Evolutionary conservation across 2,797 vertebrate genomes (phyloP).

Genomic region (Masticophis lateralis): DNA sequence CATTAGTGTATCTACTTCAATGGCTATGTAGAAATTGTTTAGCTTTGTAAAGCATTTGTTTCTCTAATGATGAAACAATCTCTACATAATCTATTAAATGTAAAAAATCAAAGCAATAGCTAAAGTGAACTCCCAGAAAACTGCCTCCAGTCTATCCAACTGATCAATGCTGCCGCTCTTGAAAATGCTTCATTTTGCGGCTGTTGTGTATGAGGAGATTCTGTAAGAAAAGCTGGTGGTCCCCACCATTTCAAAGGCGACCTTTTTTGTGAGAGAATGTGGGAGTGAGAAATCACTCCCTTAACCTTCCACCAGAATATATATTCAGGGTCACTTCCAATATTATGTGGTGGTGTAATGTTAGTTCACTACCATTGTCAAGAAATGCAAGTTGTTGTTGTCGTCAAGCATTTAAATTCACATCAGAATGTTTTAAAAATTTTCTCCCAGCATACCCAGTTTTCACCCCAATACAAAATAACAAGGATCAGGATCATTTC

Average conservation of each 20-base stretch:
- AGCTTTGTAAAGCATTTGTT: slow-evolving; percentile 24
- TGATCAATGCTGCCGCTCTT: background rate
- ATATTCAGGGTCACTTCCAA: background rate
- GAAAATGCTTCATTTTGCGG: background rate
- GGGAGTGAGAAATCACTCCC: background rate
- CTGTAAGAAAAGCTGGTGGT: background rate
- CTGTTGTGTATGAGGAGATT: background rate
- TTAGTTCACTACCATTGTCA: background rate
- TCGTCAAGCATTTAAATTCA: background rate
- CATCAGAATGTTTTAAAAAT: background rate
- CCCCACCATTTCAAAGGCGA: background rate
- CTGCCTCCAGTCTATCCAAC: background rate
- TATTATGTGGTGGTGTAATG: background rate
- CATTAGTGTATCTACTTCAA: background rate
- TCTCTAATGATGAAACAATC: slow-evolving; percentile 27
- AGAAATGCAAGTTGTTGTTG: background rate
- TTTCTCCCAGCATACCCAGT: background rate
- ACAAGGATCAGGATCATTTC: background rate
- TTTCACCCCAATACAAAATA: background rate
- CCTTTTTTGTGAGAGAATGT: background rate
- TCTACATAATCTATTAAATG: slow-evolving; percentile 17
- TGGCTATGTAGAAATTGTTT: background rate
- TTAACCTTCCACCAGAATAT: background rate
- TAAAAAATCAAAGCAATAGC: background rate
- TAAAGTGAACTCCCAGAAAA: background rate